Percentiles rank a stretch among this genome's conserved stretches.
These are phyloP conservation scores for Cathartes aura DNA, from an alignment of 2,113 vertebrate genomes.

Conservation along the genomic window DNA sequence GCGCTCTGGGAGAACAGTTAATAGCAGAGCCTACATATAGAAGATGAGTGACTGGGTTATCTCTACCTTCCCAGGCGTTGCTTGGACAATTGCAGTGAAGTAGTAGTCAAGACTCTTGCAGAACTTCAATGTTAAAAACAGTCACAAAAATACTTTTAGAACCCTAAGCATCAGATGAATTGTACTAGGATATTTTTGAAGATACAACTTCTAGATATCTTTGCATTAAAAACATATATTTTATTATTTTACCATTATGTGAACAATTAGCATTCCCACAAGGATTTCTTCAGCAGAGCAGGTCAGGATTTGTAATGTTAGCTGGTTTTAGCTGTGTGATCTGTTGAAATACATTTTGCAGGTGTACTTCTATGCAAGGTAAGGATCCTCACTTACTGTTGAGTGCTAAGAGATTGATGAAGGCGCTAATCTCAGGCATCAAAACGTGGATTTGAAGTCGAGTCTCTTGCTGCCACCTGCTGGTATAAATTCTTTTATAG, in stretches of 20 bases:
- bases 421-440: not conserved
- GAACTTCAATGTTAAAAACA: not conserved
- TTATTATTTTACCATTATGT: not conserved
- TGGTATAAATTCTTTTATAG: not conserved
- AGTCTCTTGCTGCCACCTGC: conserved; percentile 75
- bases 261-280: not conserved
- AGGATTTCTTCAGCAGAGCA: not conserved
- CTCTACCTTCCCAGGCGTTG: not conserved
- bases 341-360: not conserved
- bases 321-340: not conserved
- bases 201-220: not conserved
- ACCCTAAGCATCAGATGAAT: not conserved
- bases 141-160: not conserved
- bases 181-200: not conserved
- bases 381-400: not conserved
- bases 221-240: not conserved
- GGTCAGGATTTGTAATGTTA: not conserved
- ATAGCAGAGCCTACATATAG: not conserved
- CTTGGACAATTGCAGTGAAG: not conserved
- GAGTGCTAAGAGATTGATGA: not conserved
- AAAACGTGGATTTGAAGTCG: not conserved
- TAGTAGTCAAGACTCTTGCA: not conserved
- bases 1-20: not conserved
- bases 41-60: not conserved
- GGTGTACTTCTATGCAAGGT: not conserved